Evolutionary conservation across 1,140 invertebrate genomes (phyloP), one percentile per base, ranked within the genome.

Genomic region (Paraescarpia echinospica): DNA sequence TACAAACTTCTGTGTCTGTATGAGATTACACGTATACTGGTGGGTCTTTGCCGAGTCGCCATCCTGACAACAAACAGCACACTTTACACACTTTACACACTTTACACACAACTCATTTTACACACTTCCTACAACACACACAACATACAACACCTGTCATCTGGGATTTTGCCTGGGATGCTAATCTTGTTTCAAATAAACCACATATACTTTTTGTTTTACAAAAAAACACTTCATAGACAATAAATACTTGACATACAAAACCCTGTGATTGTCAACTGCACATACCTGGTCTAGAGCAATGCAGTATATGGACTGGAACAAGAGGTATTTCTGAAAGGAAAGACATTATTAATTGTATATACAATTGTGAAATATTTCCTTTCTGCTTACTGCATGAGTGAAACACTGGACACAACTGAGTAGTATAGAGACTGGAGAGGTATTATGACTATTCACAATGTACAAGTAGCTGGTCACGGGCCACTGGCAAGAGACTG

Each of bases 301-400:
- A 93, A 96, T 96, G 94, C 96, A 97, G 93, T 96, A 97, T 34
- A 97, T 96, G 12, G 96, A 96, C 94, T 97, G 97, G 93, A 97
- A 96, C 92, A 97, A 97, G 93, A 97, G 94, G 94, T 96, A 96
- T 90, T 95, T 96, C 96, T 97, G 95, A 35, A 95, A 94, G 33
- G 48, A 94, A 93, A 94, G 93, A 93, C n/a, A 88, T 90, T 33
- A 77, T 18, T 31, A 77, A 77, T 77, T 77, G 59, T 31, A 77
- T 77, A 77, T 14, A 77, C 2, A 77, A 14, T 77, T 77, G 59
- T 27, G 34, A 92, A 90, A 92, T 93, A 77, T 41, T 41, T 4
- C 12, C 41, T 41, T 41, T 41, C 41, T 41, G 41, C 12, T 41
- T 41, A 41, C 41, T 41, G 12, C 41, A 92, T 93, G 59, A 93